Percentiles rank a stretch among this genome's conserved stretches.
These are phyloP conservation scores for Acleris cristana DNA, from an alignment of 2,888 invertebrate species.

Conservation along the genomic window DNA sequence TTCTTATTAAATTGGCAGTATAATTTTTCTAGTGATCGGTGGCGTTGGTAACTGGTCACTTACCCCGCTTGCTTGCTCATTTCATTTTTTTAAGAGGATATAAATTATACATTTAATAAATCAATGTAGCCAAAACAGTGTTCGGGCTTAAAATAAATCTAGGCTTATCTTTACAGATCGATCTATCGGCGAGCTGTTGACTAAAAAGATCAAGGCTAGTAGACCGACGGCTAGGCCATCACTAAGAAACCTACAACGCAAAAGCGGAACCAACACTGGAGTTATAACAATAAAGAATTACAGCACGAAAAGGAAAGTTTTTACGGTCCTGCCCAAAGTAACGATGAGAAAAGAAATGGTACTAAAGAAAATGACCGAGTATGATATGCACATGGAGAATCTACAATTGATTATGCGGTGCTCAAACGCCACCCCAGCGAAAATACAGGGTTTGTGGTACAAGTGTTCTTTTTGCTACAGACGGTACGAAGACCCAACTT, in stretches of 20 bases:
- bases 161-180: slow-evolving; percentile 40
- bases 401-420: slow-evolving; percentile 23
- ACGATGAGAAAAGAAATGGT: not conserved
- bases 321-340: slow-evolving; percentile 3
- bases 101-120: too few species aligned
- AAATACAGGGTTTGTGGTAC: slow-evolving; percentile 30
- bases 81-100: too few species aligned
- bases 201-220: slow-evolving; percentile 26
- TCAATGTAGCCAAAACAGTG: too few species aligned
- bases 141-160: slow-evolving; percentile 17
- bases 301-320: not conserved
- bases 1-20: too few species aligned
- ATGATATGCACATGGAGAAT: slow-evolving; percentile 50
- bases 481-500: slow-evolving; percentile 14
- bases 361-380: slow-evolving; percentile 46
- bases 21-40: too few species aligned
- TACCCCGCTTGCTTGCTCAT: too few species aligned
- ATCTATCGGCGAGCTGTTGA: slow-evolving; percentile 17
- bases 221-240: too few species aligned
- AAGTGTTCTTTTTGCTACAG: slow-evolving; percentile 33
- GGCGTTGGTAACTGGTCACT: too few species aligned
- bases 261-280: not conserved
- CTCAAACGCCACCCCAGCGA: slow-evolving; percentile 34
- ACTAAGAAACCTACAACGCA: not conserved
- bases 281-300: not conserved